These are phyloP conservation scores for Pseudochirops cupreus DNA, from an alignment of 2,797 vertebrate species.

Conservation along the genomic window DNA sequence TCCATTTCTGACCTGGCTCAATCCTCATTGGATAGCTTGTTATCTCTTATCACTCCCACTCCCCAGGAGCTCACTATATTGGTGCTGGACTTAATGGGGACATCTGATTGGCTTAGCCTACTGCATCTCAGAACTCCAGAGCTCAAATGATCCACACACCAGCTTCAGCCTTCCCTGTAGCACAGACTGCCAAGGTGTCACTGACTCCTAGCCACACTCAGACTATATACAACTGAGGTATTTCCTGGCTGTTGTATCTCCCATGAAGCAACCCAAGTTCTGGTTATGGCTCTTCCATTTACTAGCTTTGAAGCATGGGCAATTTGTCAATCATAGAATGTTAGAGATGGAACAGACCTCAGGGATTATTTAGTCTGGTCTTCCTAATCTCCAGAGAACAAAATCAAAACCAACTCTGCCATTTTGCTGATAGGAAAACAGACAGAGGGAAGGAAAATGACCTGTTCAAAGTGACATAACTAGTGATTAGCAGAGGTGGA, in stretches of 20 bases:
- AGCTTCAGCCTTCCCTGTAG: not conserved
- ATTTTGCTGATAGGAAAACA: not conserved
- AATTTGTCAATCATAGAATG: not conserved
- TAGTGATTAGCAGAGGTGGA: not conserved
- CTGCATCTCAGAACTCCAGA: not conserved
- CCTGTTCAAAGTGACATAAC: not conserved
- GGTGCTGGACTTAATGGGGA: not conserved
- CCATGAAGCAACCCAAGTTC: not conserved
- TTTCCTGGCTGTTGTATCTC: not conserved
- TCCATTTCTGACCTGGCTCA: not conserved
- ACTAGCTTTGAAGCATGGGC: not conserved
- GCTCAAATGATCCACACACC: not conserved
- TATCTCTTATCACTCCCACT: not conserved
- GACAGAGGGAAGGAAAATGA: not conserved
- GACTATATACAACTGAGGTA: not conserved
- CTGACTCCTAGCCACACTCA: not conserved
- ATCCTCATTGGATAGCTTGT: not conserved
- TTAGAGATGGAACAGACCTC: not conserved
- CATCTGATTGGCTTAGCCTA: not conserved
- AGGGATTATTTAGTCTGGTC: not conserved
- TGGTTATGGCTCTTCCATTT: not conserved
- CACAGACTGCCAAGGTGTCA: not conserved
- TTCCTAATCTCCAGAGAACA: not conserved
- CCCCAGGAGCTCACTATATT: not conserved
- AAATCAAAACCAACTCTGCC: not conserved